Percentiles rank a stretch among this genome's conserved stretches.
phyloP scores from a whole-genome alignment of 2,113 vertebrate species.

The Puma concolor region DNA sequence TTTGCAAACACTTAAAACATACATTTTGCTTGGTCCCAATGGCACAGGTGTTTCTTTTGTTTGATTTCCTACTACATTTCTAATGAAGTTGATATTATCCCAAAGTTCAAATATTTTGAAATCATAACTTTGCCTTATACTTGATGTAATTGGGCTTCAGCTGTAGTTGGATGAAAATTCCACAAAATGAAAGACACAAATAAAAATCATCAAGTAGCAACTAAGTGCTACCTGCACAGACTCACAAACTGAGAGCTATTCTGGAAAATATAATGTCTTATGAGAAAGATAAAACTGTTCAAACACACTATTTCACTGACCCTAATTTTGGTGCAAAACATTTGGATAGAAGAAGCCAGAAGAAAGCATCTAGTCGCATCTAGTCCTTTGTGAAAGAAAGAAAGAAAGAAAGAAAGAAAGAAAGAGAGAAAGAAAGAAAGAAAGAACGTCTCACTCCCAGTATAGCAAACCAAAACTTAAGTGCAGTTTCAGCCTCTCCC shows the following conservation, averaged over 20 bases:
- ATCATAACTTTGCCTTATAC: background rate
- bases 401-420: background rate
- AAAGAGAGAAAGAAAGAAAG: background rate
- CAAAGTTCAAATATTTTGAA: constrained; percentile 14
- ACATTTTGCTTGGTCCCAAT: background rate
- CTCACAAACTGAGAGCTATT: background rate
- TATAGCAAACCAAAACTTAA: background rate
- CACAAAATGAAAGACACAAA: background rate
- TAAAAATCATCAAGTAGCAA: background rate
- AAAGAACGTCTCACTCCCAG: background rate
- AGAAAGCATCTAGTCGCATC: background rate
- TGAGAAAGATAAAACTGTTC: background rate
- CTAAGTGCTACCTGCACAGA: background rate
- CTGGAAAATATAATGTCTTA: background rate
- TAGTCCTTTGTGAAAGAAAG: background rate
- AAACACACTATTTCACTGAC: background rate
- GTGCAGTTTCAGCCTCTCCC: background rate
- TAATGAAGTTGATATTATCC: background rate
- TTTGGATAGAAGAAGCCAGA: background rate
- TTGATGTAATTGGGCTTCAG: background rate
- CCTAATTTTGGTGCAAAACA: background rate
- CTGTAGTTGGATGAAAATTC: background rate
- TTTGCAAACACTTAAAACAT: background rate
- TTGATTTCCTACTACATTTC: background rate
- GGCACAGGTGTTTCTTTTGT: background rate